Base-by-base conservation (phyloP, 2,797 vertebrate genomes). In the Sandelia bainsii region DNA sequence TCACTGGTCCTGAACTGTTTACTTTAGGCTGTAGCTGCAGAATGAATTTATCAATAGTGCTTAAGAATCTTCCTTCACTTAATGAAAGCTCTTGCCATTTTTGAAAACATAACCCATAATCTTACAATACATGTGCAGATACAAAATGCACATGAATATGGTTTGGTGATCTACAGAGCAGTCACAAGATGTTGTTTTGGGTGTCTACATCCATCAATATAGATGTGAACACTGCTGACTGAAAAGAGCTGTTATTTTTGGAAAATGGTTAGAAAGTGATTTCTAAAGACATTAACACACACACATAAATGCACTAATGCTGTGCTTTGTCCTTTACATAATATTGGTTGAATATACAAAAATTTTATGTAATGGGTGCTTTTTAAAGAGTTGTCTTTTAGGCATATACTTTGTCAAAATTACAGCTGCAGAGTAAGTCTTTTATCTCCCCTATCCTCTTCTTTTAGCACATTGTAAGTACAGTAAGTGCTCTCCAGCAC, bases 1-100 rank as follows among this genome's bases (percentile, higher is more conserved):
- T 68, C 63, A 19, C 42, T 69, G n/a, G 75, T 40, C 2, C 54
- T 65, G n/a, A 69, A 58, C 37, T 40, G 27, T 56, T 14, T 27
- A n/a, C 9, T 4, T 61, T 8, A 29, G n/a, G 13, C 8, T 25
- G 16, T 5, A 19, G 44, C 4, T 34, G 16, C 27, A 14, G 39
- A 17, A 1, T 37, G 22, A 44, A 42, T 7, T 13, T 45, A 6
- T 27, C 53, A 19, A 57, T 22, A 13, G 6, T 16, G 12, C 17
- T 70, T 46, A 20, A 63, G 4, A 22, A 17, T 1, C 14, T 12
- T 49, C 4, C 1, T 23, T 17, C 1, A 12, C 25, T 37, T 20
- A 17, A 42, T 51, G 1, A 25, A 16, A 45, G 40, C 14, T 22
- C 6, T 12, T 45, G 25, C 1, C 7, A 40, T 51, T 22, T 29